A percentile compares a stretch with the other conserved stretches of the same genome.
These are phyloP conservation scores for Mugil cephalus DNA, from an alignment of 2,113 vertebrate species.

Conservation along the genomic window DNA sequence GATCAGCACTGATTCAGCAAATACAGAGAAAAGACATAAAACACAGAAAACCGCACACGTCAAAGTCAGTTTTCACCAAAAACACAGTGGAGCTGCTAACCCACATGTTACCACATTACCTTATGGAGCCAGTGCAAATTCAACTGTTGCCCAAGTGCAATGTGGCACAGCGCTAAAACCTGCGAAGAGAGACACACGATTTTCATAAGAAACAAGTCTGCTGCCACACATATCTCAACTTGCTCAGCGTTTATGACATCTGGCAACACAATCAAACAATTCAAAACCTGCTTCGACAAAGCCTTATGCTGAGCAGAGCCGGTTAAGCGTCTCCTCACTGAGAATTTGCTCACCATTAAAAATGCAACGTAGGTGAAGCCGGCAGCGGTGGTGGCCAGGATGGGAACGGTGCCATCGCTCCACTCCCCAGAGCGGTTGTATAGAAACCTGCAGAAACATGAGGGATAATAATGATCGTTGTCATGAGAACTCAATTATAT, in stretches of 20 bases:
- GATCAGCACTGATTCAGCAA: conserved; percentile 10
- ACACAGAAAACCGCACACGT: conserved; percentile 17
- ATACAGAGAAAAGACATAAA: conserved; percentile 2
- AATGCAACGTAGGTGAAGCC: conserved; percentile 92
- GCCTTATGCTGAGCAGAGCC: not conserved
- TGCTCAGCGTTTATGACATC: not conserved
- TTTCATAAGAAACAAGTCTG: conserved; percentile 17
- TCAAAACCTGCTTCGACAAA: conserved; percentile 1
- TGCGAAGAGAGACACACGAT: conserved; percentile 60
- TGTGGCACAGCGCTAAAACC: conserved; percentile 95
- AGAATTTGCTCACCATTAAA: conserved; percentile 87
- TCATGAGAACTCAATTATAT: not conserved
- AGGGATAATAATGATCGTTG: conserved; percentile 14
- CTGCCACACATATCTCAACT: conserved; percentile 23
- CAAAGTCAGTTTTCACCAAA: conserved; percentile 4
- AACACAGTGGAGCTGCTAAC: not conserved
- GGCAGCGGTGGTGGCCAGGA: conserved; percentile 91
- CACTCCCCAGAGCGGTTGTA: conserved; percentile 94
- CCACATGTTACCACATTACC: conserved; percentile 80
- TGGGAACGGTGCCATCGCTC: conserved; percentile 95
- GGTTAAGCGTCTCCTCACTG: not conserved
- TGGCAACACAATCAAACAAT: not conserved
- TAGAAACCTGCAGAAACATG: conserved; percentile 88
- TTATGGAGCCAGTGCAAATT: conserved; percentile 99
- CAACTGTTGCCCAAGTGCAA: conserved; percentile 95